Evolutionary conservation across 2,797 vertebrate genomes (phyloP).

Genomic region (Mus minutoides): DNA sequence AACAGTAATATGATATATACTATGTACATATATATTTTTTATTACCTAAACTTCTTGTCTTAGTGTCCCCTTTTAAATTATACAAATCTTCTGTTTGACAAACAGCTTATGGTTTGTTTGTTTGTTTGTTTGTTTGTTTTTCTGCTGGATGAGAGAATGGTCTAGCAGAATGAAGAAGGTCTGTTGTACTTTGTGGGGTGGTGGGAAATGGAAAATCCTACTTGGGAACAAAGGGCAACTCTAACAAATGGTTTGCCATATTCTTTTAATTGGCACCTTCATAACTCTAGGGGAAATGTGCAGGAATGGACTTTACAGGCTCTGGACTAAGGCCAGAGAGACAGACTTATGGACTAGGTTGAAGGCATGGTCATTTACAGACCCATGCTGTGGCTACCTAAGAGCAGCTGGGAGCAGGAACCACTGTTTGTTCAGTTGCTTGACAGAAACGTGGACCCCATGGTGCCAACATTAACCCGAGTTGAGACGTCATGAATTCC

Average conservation of each 20-base stretch:
- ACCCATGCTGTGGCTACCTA: constrained; percentile 14
- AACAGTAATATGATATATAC: neutral
- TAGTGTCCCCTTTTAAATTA: constrained; percentile 21
- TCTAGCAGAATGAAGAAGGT: neutral
- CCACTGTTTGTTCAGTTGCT: constrained; percentile 67
- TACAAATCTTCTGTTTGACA: neutral
- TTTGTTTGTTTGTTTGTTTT: neutral
- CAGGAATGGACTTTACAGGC: constrained; percentile 9
- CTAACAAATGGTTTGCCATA: constrained; percentile 37
- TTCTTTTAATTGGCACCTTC: constrained; percentile 54
- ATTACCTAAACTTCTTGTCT: constrained; percentile 12
- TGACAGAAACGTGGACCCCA: constrained; percentile 76
- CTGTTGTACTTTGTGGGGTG: neutral
- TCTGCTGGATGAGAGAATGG: neutral
- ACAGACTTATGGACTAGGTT: neutral
- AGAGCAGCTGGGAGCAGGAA: constrained; percentile 74
- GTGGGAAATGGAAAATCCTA: constrained; percentile 3
- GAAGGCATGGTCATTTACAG: neutral
- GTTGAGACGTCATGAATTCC: constrained; percentile 76
- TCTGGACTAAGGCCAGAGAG: constrained; percentile 14
- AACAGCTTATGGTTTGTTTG: neutral
- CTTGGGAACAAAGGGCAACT: neutral
- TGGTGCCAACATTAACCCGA: constrained; percentile 75
- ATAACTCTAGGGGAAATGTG: neutral
- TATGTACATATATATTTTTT: neutral